Evolutionary conservation across 2,797 vertebrate genomes (phyloP), one percentile per base, ranked within the genome.

Genomic region (Darevskia nairensis): DNA sequence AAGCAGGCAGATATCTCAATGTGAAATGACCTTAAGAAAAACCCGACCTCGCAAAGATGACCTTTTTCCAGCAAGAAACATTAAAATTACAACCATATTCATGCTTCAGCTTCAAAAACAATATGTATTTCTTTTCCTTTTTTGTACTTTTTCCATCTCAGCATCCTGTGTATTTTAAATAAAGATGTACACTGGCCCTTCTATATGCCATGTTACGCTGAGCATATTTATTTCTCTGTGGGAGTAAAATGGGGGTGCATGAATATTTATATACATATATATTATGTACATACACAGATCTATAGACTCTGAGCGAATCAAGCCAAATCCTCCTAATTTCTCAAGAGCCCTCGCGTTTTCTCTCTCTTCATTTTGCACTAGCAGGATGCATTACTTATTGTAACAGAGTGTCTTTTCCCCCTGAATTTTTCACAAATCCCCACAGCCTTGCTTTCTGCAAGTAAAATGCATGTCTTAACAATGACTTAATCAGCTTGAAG

Each of bases 1-100:
- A 95, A 95, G 92, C 92, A 95, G 95, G 94, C 96, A 96, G 94
- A 95, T 94, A 94, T 95, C 95, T 96, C 95, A 91, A 85, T 95
- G 95, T 95, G 96, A 97, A 97, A 95, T 94, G 96, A 96, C 96
- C 96, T 96, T 96, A 96, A 96, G 95, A 96, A 96, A 95, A 95
- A 95, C 93, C 95, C 90, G 80, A 95, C 95, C 95, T 97, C 92
- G 3, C 95, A 93, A 95, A 96, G 92, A 95, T 96, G 96, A 96
- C 95, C 96, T 96, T 97, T 97, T 95, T 94, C 94, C 92, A 95
- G 89, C 92, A 94, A 95, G 93, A 96, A 96, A 94, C 95, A 96
- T 96, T 96, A 95, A 96, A 95, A 95, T 96, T 93, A 94, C 95
- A 96, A 94, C 95, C 92, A 93, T 95, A 95, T 95, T 97, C 95